These are phyloP conservation scores for Eupithecia dodoneata DNA, from an alignment of 2,888 invertebrate genomes.

Conservation along the genomic window DNA sequence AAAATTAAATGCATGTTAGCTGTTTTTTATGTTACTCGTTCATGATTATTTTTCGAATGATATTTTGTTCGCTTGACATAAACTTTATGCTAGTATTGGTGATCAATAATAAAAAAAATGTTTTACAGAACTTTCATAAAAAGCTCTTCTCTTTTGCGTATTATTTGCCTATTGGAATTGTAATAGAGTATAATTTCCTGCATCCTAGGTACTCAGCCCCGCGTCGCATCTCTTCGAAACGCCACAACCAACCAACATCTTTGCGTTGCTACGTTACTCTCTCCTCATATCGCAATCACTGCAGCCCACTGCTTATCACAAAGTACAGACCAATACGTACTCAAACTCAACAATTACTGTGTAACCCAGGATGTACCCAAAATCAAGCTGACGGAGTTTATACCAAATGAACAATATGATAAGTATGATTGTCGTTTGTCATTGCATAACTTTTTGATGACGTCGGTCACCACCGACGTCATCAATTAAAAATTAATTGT, in stretches of 20 bases:
- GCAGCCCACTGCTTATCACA: constrained; percentile 74
- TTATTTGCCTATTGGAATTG: background rate
- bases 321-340: constrained; percentile 51
- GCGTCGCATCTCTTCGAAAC: constrained; percentile 68
- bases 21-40: background rate
- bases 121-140: background rate
- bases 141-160: background rate
- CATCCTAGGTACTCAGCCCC: constrained; percentile 62
- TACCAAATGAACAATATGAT: constrained; percentile 62
- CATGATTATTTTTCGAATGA: background rate
- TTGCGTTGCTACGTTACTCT: constrained; percentile 70
- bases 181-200: background rate
- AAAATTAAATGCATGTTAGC: background rate
- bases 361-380: constrained; percentile 45
- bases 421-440: constrained; percentile 56
- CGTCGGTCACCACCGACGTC: too few relatives aligned
- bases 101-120: background rate
- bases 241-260: constrained; percentile 59
- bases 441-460: background rate
- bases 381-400: constrained; percentile 59
- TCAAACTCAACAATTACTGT: constrained; percentile 70
- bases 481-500: too few relatives aligned
- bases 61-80: background rate
- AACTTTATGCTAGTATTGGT: background rate
- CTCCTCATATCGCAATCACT: constrained; percentile 63